Evolutionary conservation across 2,888 invertebrate genomes (phyloP).

Genomic region (Philhelius pedissequus): DNA sequence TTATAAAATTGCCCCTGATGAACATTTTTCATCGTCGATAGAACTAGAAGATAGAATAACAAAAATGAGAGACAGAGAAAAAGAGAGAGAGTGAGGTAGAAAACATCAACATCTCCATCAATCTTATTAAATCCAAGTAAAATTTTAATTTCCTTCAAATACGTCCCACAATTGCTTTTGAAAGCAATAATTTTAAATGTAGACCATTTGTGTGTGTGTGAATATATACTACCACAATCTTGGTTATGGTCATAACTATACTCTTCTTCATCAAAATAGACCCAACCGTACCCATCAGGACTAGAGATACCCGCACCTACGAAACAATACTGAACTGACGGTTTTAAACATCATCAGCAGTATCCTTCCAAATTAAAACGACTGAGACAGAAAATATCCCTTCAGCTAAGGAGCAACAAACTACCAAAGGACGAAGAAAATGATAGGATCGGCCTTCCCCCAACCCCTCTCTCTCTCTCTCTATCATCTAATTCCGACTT

Average conservation of each 20-base stretch:
- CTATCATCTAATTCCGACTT: not conserved
- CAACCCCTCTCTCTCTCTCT: not conserved
- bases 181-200: slow-evolving; percentile 58
- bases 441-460: too few relatives aligned
- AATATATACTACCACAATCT: not conserved
- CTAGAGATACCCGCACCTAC: too few relatives aligned
- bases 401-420: slow-evolving; percentile 30
- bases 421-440: not conserved
- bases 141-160: slow-evolving; percentile 64
- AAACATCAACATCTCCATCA: slow-evolving; percentile 39
- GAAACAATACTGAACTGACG: not conserved
- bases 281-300: not conserved
- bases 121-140: slow-evolving; percentile 67
- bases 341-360: slow-evolving; percentile 5
- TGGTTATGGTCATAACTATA: not conserved
- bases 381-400: slow-evolving; percentile 45
- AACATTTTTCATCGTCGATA: slow-evolving; percentile 20
- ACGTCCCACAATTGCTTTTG: not conserved
- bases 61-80: not conserved
- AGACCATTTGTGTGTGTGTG: too few relatives aligned
- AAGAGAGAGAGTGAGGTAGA: not conserved
- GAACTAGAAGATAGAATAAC: too few relatives aligned
- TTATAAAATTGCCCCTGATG: not conserved
- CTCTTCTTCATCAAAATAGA: not conserved
- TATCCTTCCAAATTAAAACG: slow-evolving; percentile 37